Evolutionary conservation across 2,797 vertebrate species (phyloP).

Genomic region (Macropus fuliginosus): DNA sequence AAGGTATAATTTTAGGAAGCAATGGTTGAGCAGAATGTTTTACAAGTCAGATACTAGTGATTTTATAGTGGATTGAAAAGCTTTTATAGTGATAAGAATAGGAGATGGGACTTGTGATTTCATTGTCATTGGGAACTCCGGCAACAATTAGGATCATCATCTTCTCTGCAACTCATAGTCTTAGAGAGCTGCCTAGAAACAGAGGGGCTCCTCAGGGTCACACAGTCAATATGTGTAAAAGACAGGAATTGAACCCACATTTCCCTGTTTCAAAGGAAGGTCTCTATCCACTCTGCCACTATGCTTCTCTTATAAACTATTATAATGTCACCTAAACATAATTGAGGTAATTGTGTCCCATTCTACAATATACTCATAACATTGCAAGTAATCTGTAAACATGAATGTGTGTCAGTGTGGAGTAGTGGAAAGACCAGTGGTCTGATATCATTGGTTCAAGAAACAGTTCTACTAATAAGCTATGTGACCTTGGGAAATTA

Average conservation of each 20-base stretch:
- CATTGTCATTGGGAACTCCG: background rate
- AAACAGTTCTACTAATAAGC: background rate
- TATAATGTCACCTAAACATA: background rate
- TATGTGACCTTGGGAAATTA: background rate
- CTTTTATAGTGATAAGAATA: background rate
- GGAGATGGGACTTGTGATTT: background rate
- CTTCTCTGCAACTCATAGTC: background rate
- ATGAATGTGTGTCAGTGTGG: background rate
- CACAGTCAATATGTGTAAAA: background rate
- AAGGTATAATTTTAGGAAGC: background rate
- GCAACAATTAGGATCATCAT: background rate
- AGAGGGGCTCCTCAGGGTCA: background rate
- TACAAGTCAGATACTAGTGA: background rate
- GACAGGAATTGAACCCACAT: background rate
- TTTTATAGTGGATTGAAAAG: background rate
- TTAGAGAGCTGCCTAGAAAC: background rate
- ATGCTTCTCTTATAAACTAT: background rate
- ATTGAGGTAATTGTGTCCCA: background rate
- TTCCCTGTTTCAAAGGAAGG: background rate
- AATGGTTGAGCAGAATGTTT: background rate
- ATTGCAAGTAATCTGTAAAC: background rate
- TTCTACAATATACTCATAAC: constrained; percentile 17
- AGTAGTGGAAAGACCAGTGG: background rate
- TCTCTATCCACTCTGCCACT: background rate
- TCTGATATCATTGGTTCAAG: background rate